Evolutionary conservation across 2,888 invertebrate genomes (phyloP), one percentile per base, ranked within the genome.

Genomic region (Stramonita haemastoma): DNA sequence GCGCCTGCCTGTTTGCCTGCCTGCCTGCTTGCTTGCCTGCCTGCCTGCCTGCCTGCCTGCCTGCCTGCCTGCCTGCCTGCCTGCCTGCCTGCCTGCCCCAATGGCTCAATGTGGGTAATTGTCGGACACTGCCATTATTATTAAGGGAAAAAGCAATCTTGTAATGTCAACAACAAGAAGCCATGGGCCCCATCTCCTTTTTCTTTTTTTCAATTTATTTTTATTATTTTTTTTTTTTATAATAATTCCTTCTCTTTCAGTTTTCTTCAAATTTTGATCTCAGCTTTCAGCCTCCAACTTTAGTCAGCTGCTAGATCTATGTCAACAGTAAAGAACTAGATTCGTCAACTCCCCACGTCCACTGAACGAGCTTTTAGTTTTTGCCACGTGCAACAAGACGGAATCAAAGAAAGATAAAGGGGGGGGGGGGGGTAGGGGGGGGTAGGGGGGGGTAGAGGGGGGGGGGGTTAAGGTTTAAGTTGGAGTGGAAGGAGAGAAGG

Each of bases 81-180:
- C n/a, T n/a, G n/a, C n/a, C n/a, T n/a, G n/a, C n/a, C n/a, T n/a
- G n/a, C n/a, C n/a, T 46, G 46, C 46, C 46, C 46, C 46, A 46
- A 46, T 13, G 6, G 73, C 73, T 73, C 11, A 73, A 73, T 73
- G 73, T 73, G 73, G 73, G 73, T n/a, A 73, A 73, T 73, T 73
- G 73, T 73, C 73, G 22, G 26, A n/a, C n/a, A n/a, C n/a, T 73
- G 73, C 73, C 73, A 73, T 73, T n/a, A 73, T n/a, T n/a, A n/a
- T n/a, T n/a, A n/a, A n/a, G n/a, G n/a, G n/a, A 26, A 73, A 73
- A 73, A 73, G 26, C 73, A 73, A 73, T 73, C 73, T 73, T 5
- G 26, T 73, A 73, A 73, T 73, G 73, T 73, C 73, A 73, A 73
- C 73, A 73, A 26, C 73, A 73, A n/a, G 73, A 73, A n/a, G 73